Conservation (phyloP, 2,113 vertebrate species). For the Chaenogobius annularis region DNA sequence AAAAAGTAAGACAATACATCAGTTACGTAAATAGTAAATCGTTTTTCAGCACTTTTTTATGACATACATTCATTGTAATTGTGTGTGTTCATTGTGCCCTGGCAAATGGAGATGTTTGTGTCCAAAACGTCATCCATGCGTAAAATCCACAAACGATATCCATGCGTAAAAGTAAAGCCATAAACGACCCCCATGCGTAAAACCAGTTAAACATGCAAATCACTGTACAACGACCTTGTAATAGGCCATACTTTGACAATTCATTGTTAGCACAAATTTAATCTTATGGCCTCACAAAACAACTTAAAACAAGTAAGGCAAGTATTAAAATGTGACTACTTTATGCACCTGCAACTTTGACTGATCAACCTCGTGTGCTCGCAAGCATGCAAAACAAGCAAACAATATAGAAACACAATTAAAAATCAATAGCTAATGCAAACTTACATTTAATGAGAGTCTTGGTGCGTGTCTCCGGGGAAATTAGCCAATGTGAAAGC, state of each 20-base stretch:
- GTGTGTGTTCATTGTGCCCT: background rate
- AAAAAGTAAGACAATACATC: background rate
- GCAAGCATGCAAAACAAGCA: background rate
- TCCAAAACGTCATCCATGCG: background rate
- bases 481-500: constrained; percentile 15
- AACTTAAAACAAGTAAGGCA: background rate
- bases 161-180: background rate
- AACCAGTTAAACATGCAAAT: background rate
- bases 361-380: background rate
- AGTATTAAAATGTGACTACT: background rate
- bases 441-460: background rate
- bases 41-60: background rate
- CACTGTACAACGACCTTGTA: background rate
- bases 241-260: background rate
- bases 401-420: background rate
- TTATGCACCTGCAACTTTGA: background rate
- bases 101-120: background rate
- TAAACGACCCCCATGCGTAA: background rate
- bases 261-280: background rate
- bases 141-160: no score
- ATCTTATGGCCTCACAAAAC: background rate
- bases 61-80: background rate
- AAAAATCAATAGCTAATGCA: background rate
- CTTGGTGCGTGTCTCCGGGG: background rate
- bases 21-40: background rate